Conservation (phyloP, 2,797 vertebrate species). For the Limosa lapponica region DNA sequence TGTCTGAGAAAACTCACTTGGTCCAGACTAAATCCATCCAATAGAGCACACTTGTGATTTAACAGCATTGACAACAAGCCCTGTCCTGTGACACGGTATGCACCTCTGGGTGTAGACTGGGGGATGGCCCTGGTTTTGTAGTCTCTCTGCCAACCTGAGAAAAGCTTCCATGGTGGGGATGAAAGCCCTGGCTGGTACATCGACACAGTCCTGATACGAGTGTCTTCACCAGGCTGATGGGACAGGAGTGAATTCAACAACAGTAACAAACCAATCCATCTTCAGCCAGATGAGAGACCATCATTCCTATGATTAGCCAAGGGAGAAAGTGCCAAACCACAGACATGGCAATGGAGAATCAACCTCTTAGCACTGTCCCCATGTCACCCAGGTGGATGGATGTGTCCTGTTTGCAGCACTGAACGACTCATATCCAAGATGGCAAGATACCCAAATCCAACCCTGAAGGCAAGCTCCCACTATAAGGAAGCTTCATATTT, state of each 20-base stretch:
- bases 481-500: background rate
- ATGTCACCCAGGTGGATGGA: background rate
- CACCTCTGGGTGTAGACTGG: background rate
- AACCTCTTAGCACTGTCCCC: accelerated
- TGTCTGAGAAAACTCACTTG: background rate
- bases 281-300: background rate
- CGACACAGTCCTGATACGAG: background rate
- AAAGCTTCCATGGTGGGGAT: background rate
- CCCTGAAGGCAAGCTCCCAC: background rate
- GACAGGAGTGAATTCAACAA: background rate
- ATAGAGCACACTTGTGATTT: background rate
- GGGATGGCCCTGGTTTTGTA: background rate
- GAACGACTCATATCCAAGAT: background rate
- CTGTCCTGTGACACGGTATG: background rate
- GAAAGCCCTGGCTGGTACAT: background rate
- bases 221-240: background rate
- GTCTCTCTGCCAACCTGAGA: background rate
- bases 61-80: background rate
- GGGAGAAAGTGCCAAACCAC: background rate
- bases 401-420: background rate
- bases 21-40: background rate
- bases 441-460: background rate
- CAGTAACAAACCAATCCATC: background rate
- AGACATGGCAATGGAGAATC: background rate
- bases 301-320: background rate